Base-by-base conservation (phyloP, 2,888 invertebrate species). In the Adineta ricciae region DNA sequence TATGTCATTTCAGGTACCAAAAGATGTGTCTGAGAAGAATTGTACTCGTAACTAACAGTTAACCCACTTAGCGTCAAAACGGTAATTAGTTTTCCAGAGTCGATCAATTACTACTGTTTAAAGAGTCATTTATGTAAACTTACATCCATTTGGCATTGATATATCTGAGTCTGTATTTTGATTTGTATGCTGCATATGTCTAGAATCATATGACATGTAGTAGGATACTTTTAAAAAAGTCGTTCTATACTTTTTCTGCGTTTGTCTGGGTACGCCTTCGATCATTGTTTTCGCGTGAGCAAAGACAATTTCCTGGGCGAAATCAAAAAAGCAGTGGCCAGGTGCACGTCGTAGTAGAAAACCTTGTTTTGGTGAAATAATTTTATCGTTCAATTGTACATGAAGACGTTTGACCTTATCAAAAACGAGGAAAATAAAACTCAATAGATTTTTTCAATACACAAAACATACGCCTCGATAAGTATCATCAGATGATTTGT, bases 401-500 rank as follows among this genome's bases (percentile, higher is more conserved):
- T 78, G 73, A 36, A 78, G 36, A 24, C 73, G 21, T 78, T 78
- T 78, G 24, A 78, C 41, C 73, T 78, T 41, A 2, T 21, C 7
- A 38, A 36, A 73, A 38, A 38, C 7, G 38, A 73, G n/a, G 46
- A 38, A 3, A 85, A 95, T 94, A 91, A 95, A 95, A 0, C 95
- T 95, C 88, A 8, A 46, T 46, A 8, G 11, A 46, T 8, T 11
- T 11, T 46, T n/a, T 93, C 93, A 89, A 95, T 94, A 86, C 95
- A 89, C 91, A 46, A 46, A 92, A 88, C 93, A 93, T 14, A 93
- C 94, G 82, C 95, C 95, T 86, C 95, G 92, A 86, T 93, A 93
- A 0, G 95, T 94, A 90, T 95, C 94, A 87, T 95, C 95, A 86
- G 95, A 92, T 0, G 95, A 95, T 90, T 95, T 95, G 90, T 95